Evolutionary conservation across 2,888 invertebrate genomes (phyloP), one percentile per base, ranked within the genome.

Genomic region (Amphipoea oculea): DNA sequence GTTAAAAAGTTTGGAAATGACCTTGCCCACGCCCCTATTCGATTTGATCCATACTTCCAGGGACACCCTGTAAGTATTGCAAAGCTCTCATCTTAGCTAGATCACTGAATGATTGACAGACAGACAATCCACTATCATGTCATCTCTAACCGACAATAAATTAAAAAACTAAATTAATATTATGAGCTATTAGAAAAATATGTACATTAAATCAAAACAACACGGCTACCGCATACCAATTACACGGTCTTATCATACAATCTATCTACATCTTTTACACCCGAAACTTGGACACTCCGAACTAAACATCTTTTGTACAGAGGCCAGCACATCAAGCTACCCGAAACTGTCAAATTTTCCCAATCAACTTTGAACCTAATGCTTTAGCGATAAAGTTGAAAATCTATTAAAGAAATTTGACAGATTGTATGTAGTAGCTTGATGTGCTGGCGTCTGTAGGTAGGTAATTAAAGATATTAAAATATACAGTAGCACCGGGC

Each of bases 401-500:
- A 29, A 29, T 29, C 1, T 29, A 29, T 29, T 29, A 29, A 29
- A 29, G 29, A 29, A 29, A 29, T 29, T 29, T 29, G 29, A 29
- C 29, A 29, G 29, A 29, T 29, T 29, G 29, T 29, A 29, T 29
- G 29, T 29, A 29, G 29, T 29, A 29, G 29, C 29, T 29, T 29
- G 29, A 29, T 29, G 29, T 29, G 29, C 29, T 29, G 29, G 29
- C 29, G 29, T 29, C 29, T 29, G 29, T 73, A 51, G 51, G 76
- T 70, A 69, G 72, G 81, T 89, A 86, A 88, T 88, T 84, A 84
- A 87, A 76, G 67, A 86, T 83, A 86, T 84, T 83, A 82, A 75
- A 75, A 84, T 76, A 83, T 73, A 68, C 81, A 69, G 90, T 83
- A 83, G 84, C 79, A 67, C 45, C 23, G 71, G 76, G 54, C 54